These are phyloP conservation scores for Zygogramma bicolorata DNA, from an alignment of 2,888 invertebrate genomes.

Conservation along the genomic window DNA sequence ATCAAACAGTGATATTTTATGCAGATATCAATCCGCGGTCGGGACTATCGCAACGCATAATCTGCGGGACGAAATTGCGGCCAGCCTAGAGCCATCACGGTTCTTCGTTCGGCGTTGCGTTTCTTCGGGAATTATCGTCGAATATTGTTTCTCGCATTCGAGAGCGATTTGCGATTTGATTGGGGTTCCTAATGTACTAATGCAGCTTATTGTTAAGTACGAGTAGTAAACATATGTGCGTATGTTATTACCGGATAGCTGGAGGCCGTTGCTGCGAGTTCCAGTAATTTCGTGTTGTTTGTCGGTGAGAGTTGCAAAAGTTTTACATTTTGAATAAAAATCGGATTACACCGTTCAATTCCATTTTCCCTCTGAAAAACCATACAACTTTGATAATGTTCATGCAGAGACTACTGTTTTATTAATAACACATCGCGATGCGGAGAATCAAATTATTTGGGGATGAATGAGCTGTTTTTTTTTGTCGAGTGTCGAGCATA, in stretches of 20 bases:
- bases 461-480: too few relatives aligned
- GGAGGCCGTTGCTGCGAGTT: neutral
- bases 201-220: conserved; percentile 4
- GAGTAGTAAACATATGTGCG: neutral
- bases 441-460: too few relatives aligned
- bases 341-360: neutral
- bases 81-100: conserved; percentile 60
- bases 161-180: conserved; percentile 42
- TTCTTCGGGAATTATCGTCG: conserved; percentile 46
- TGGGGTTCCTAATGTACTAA: conserved; percentile 10
- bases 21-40: conserved; percentile 57
- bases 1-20: conserved; percentile 63
- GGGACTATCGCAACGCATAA: conserved; percentile 59
- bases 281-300: neutral
- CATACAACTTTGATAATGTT: too few relatives aligned
- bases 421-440: too few relatives aligned
- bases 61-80: conserved; percentile 56
- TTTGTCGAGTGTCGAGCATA: too few relatives aligned
- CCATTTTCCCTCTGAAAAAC: too few relatives aligned
- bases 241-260: neutral
- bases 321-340: neutral
- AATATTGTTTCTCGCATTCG: conserved; percentile 34
- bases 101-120: conserved; percentile 43
- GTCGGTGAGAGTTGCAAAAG: neutral
- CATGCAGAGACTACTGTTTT: too few relatives aligned